phyloP scores from a whole-genome alignment of 2,888 invertebrate genomes.

The Epicampocera succincta region DNA sequence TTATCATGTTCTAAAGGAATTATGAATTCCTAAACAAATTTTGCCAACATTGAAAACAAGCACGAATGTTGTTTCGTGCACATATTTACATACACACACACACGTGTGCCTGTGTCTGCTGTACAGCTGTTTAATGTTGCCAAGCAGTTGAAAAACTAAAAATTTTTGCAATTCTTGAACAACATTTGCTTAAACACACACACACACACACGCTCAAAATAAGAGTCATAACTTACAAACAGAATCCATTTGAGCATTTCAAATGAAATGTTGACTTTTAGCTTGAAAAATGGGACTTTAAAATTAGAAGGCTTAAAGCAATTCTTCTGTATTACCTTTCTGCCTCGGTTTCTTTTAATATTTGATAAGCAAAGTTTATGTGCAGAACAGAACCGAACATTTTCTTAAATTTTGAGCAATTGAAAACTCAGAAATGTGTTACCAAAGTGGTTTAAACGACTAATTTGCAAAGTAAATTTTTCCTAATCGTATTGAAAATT shows the following conservation, averaged over 20 bases:
- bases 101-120: background rate
- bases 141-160: background rate
- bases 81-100: background rate
- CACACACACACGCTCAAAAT: background rate
- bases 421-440: background rate
- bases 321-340: background rate
- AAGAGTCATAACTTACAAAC: constrained; percentile 27
- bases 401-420: too few relatives aligned
- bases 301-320: constrained; percentile 9
- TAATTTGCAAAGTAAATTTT: constrained; percentile 43
- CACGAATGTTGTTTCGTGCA: constrained; percentile 24
- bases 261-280: constrained; percentile 30
- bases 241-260: constrained; percentile 24
- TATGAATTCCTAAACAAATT: constrained; percentile 27
- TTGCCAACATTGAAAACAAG: constrained; percentile 17
- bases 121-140: constrained; percentile 4
- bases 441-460: too few relatives aligned
- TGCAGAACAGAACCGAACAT: too few relatives aligned
- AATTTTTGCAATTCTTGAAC: background rate
- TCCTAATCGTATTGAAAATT: too few relatives aligned
- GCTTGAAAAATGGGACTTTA: background rate
- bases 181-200: background rate
- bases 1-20: constrained; percentile 21
- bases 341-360: background rate
- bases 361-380: background rate